These are phyloP conservation scores for Psilanteris sp. DNA, from an alignment of 1,140 invertebrate species.

Conservation along the genomic window DNA sequence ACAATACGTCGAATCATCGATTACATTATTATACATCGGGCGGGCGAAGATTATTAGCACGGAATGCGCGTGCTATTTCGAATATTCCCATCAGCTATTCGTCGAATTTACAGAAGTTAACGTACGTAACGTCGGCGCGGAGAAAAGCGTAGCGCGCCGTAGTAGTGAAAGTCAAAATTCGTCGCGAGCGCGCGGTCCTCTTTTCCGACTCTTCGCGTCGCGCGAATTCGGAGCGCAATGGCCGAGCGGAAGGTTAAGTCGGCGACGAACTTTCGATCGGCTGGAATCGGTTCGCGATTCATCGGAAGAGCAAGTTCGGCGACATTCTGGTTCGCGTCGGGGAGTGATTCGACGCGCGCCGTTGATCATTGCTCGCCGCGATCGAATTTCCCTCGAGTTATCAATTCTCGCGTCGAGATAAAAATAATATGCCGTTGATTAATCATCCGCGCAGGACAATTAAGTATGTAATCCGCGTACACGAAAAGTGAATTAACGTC, in stretches of 20 bases:
- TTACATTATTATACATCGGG: conserved; percentile 11
- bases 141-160: too few relatives aligned
- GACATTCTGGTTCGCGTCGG: conserved; percentile 37
- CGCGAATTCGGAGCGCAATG: conserved; percentile 50
- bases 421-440: too few relatives aligned
- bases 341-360: neutral
- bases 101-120: conserved; percentile 54
- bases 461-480: conserved; percentile 1
- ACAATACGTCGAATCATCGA: conserved; percentile 9
- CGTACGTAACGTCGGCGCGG: conserved; percentile 41
- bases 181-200: too few relatives aligned
- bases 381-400: neutral
- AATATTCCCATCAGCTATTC: conserved; percentile 49
- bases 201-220: too few relatives aligned
- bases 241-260: conserved; percentile 59
- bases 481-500: conserved; percentile 13
- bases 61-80: conserved; percentile 21
- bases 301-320: conserved; percentile 45
- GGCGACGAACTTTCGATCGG: conserved; percentile 53
- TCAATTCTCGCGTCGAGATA: neutral
- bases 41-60: conserved; percentile 46
- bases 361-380: conserved; percentile 8
- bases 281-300: conserved; percentile 41
- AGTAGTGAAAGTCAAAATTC: too few relatives aligned
- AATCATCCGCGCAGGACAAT: neutral